These are phyloP conservation scores for Melangyna quadrimaculata DNA, from an alignment of 2,888 invertebrate species.

Conservation along the genomic window DNA sequence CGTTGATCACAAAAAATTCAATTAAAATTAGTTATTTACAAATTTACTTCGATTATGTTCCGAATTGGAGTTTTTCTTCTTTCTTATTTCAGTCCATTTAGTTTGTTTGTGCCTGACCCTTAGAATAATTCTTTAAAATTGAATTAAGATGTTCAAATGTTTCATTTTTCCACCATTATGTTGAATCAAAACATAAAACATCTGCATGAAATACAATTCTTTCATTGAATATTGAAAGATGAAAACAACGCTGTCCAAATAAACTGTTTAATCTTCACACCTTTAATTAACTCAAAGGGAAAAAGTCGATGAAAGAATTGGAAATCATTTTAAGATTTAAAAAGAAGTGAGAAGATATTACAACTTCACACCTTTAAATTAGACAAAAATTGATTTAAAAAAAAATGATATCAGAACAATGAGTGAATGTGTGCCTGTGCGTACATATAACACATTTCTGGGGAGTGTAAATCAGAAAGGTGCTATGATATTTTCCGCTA, in stretches of 20 bases:
- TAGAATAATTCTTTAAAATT: no score
- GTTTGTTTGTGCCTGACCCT: no score
- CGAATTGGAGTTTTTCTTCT: no score
- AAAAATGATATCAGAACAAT: slow-evolving; percentile 53
- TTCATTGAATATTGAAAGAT: no score
- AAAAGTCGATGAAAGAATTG: slow-evolving; percentile 7
- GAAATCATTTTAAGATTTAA: slow-evolving; percentile 25
- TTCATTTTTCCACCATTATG: no score
- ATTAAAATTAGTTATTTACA: no score
- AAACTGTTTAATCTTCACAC: slow-evolving; percentile 31
- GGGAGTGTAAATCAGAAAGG: slow-evolving; percentile 17
- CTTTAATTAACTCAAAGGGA: slow-evolving; percentile 17
- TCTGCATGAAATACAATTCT: no score
- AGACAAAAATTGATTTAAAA: neutral
- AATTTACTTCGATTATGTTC: no score
- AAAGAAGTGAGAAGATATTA: slow-evolving; percentile 44
- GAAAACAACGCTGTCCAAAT: neutral
- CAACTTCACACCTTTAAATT: slow-evolving; percentile 51
- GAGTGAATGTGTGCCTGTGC: neutral
- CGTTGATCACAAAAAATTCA: no score
- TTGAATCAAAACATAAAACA: no score
- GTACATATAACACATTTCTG: neutral
- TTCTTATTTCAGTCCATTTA: no score
- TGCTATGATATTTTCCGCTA: slow-evolving; percentile 64
- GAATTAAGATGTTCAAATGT: no score